Evolutionary conservation across 2,113 vertebrate species (phyloP).

Genomic region (Peromyscus californicus): DNA sequence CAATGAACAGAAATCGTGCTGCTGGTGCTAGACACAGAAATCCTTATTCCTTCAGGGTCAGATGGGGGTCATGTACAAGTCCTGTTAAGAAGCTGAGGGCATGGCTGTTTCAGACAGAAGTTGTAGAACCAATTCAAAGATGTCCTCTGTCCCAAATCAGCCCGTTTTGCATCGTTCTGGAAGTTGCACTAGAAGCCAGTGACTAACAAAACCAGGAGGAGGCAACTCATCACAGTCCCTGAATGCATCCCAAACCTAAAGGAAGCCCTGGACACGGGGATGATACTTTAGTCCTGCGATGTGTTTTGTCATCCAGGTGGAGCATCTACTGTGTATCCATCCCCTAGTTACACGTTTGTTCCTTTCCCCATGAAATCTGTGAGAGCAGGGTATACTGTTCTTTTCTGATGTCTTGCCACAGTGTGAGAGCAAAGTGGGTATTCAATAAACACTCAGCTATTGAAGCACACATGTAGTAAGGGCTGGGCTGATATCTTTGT

Average conservation of each 20-base stretch:
- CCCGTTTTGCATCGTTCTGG: neutral
- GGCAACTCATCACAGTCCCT: neutral
- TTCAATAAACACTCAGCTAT: neutral
- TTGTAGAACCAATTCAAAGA: neutral
- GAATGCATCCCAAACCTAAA: neutral
- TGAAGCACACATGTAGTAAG: constrained; percentile 40
- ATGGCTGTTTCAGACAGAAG: neutral
- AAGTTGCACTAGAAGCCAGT: neutral
- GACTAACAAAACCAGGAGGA: neutral
- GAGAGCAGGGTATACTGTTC: neutral
- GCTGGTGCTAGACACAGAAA: neutral
- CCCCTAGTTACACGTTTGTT: neutral
- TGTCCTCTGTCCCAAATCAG: neutral
- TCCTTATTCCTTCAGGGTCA: neutral
- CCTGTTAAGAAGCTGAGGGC: neutral
- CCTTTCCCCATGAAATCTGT: neutral
- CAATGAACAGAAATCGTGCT: neutral
- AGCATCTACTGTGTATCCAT: neutral
- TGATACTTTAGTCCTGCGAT: neutral
- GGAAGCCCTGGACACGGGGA: neutral
- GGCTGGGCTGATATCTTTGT: constrained; percentile 16
- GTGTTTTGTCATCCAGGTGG: neutral
- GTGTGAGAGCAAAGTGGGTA: neutral
- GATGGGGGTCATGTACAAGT: constrained; percentile 14
- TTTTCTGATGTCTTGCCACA: neutral